Evolutionary conservation across 2,797 vertebrate species (phyloP).

Genomic region (Onychomys arenicola): DNA sequence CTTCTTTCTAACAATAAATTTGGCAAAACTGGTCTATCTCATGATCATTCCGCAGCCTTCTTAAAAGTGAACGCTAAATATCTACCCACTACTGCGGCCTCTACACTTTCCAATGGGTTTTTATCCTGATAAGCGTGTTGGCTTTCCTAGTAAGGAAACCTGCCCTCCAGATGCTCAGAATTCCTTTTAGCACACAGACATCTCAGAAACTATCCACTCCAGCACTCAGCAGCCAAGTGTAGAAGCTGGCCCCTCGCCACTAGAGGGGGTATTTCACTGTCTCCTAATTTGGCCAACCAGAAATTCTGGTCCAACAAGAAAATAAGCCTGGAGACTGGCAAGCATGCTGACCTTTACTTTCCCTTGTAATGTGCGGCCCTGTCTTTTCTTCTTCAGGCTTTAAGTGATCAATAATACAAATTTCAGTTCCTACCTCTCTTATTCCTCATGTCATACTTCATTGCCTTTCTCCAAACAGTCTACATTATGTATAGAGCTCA

Average conservation of each 20-base stretch:
- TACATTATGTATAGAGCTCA: slow-evolving; percentile 34
- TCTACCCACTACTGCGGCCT: neutral
- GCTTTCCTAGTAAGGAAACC: slow-evolving; percentile 30
- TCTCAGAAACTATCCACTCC: neutral
- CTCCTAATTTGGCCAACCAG: slow-evolving; percentile 54
- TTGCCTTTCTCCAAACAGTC: slow-evolving; percentile 32
- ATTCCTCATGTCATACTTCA: neutral
- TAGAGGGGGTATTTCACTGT: slow-evolving; percentile 81
- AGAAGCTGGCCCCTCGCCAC: slow-evolving; percentile 77
- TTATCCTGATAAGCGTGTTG: slow-evolving; percentile 22
- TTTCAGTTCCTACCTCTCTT: slow-evolving; percentile 12
- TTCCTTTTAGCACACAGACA: slow-evolving; percentile 43
- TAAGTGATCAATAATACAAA: slow-evolving; percentile 22
- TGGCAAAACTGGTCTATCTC: slow-evolving; percentile 30
- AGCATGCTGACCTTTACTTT: slow-evolving; percentile 55
- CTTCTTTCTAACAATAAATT: slow-evolving; percentile 44
- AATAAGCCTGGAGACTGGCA: slow-evolving; percentile 44
- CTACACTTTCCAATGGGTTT: slow-evolving; percentile 24
- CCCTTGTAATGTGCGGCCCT: slow-evolving; percentile 3
- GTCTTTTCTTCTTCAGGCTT: neutral
- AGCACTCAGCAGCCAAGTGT: neutral
- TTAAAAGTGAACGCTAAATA: slow-evolving; percentile 36
- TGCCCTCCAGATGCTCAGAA: neutral
- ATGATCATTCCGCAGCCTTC: slow-evolving; percentile 14
- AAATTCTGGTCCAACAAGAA: slow-evolving; percentile 75